phyloP scores from a whole-genome alignment of 2,113 vertebrate genomes.

The Microcebus griseorufus region DNA sequence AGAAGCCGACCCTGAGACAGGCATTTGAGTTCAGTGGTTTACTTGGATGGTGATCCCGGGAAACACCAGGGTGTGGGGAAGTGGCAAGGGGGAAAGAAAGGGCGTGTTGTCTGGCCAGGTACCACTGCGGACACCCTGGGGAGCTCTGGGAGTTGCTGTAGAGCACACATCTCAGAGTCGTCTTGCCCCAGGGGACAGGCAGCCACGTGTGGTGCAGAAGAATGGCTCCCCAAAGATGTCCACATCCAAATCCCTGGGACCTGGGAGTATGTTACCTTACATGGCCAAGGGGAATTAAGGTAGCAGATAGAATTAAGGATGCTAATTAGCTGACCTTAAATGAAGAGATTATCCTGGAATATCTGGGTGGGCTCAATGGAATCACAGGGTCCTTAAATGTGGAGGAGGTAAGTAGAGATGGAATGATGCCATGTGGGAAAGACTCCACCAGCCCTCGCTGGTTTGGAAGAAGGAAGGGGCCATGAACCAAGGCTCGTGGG shows the following conservation, averaged over 20 bases:
- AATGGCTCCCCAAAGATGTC: background rate
- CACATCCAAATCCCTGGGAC: background rate
- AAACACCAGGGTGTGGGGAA: background rate
- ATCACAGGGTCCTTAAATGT: background rate
- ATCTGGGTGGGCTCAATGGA: background rate
- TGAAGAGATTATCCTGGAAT: background rate
- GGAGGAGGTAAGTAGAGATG: background rate
- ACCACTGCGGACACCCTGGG: background rate
- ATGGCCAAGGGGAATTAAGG: background rate
- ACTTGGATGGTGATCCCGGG: background rate
- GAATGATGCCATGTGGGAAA: background rate
- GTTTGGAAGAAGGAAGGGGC: background rate
- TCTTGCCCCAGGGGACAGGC: background rate
- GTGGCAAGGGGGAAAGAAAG: too few species aligned
- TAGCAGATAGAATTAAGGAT: background rate
- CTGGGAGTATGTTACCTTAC: background rate
- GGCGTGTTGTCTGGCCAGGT: background rate
- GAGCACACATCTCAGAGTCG: background rate
- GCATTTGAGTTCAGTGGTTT: background rate
- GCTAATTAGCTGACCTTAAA: background rate
- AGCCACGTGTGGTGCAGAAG: background rate
- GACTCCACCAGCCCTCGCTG: background rate
- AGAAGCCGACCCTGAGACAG: background rate
- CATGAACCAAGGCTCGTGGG: rapidly evolving
- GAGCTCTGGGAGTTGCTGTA: background rate